Evolutionary conservation across 2,113 vertebrate species (phyloP).

Genomic region (Tricholaema leucomelas): DNA sequence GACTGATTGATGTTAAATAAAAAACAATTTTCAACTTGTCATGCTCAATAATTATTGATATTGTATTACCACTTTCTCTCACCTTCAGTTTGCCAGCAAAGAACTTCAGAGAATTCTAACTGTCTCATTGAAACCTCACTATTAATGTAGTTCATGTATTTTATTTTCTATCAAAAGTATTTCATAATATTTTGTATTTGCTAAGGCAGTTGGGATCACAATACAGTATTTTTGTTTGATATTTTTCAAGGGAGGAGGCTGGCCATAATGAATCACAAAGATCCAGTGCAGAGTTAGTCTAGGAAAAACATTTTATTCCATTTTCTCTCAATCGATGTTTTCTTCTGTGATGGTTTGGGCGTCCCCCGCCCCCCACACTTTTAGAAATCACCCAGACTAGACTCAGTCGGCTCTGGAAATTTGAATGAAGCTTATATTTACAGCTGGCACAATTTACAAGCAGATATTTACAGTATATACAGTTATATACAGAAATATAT

Average conservation of each 20-base stretch:
- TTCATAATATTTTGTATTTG: not conserved
- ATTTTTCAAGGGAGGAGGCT: not conserved
- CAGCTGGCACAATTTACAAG: no score
- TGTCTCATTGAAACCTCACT: conserved; percentile 12
- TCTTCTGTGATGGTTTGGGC: no score
- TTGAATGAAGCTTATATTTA: no score
- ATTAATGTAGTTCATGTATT: conserved; percentile 22
- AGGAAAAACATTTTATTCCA: not conserved
- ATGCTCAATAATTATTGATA: conserved; percentile 51
- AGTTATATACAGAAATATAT: no score
- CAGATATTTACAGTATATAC: no score
- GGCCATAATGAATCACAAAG: not conserved
- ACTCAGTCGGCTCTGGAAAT: no score
- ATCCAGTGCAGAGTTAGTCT: not conserved
- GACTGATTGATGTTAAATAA: conserved; percentile 11
- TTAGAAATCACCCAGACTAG: no score
- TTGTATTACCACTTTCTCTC: conserved; percentile 25
- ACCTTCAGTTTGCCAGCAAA: conserved; percentile 13
- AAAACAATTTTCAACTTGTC: conserved; percentile 35
- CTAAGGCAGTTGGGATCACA: not conserved
- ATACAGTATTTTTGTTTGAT: not conserved
- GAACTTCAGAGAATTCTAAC: conserved; percentile 17
- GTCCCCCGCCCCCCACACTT: no score
- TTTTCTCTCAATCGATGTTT: not conserved
- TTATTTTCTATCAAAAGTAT: conserved; percentile 15